phyloP scores from a whole-genome alignment of 2,113 vertebrate species.

The Vicugna pacos region DNA sequence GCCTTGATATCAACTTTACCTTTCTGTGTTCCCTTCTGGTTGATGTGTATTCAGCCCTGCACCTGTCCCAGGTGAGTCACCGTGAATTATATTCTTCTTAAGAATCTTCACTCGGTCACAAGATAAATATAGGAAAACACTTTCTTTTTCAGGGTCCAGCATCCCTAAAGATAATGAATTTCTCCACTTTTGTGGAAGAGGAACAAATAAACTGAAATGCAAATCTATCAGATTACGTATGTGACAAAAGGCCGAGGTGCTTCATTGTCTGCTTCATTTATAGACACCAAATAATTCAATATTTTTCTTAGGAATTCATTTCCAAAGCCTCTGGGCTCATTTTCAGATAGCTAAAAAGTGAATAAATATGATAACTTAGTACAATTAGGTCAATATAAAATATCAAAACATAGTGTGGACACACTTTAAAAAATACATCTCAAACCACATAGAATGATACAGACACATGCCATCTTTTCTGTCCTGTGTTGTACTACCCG shows the following conservation, averaged over 20 bases:
- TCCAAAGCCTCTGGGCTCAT: background rate
- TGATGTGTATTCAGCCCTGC: background rate
- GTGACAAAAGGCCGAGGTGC: background rate
- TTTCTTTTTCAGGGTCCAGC: background rate
- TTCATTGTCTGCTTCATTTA: background rate
- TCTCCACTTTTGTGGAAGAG: background rate
- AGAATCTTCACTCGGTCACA: background rate
- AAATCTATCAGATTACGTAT: background rate
- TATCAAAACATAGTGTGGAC: background rate
- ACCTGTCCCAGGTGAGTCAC: background rate
- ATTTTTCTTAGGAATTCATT: background rate
- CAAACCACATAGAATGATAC: background rate
- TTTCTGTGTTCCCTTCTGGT: background rate
- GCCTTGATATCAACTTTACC: background rate
- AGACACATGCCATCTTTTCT: background rate
- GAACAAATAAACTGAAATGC: background rate
- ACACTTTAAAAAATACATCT: background rate
- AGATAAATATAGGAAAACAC: background rate
- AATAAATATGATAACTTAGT: background rate
- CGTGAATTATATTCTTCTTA: background rate
- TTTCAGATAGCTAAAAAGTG: background rate
- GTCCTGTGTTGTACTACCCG: background rate
- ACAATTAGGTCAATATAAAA: conserved; percentile 40
- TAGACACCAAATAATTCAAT: background rate
- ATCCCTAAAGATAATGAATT: background rate